Evolutionary conservation across 1,140 invertebrate genomes (phyloP).

Genomic region (Agrypnia vestita): DNA sequence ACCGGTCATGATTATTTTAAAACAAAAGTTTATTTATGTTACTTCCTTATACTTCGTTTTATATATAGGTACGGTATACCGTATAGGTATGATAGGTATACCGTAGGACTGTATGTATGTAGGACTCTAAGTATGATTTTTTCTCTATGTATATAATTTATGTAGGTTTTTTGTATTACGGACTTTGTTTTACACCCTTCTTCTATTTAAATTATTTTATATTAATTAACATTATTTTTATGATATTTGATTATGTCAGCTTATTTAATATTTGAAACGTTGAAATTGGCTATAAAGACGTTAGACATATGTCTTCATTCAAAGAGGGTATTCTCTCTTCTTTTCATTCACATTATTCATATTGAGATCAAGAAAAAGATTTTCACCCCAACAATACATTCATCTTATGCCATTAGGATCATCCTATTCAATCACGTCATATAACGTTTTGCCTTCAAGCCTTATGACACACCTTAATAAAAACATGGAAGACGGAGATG

Average conservation of each 20-base stretch:
- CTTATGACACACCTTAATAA: constrained; percentile 55
- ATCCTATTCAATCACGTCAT: constrained; percentile 56
- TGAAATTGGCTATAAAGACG: background rate
- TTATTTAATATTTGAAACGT: background rate
- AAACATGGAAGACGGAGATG: constrained; percentile 34
- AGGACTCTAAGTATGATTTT: no score
- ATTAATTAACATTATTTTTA: background rate
- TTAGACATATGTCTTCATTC: constrained; percentile 7
- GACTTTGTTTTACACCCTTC: background rate
- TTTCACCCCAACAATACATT: constrained; percentile 48
- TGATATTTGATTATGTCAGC: background rate
- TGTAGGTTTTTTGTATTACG: no score
- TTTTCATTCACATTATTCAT: background rate
- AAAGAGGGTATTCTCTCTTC: background rate
- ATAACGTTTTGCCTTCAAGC: constrained; percentile 44
- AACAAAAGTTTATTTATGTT: no score
- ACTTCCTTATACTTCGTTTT: no score
- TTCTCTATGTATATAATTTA: no score
- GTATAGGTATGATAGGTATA: no score
- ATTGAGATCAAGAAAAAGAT: constrained; percentile 30
- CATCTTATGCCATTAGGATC: constrained; percentile 51
- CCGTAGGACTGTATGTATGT: no score
- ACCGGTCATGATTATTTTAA: no score
- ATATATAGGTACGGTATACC: no score
- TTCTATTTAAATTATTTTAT: background rate